A percentile compares a stretch with the other conserved stretches of the same genome.
Conservation (phyloP, 2,113 vertebrate species). For the Scortum barcoo region DNA sequence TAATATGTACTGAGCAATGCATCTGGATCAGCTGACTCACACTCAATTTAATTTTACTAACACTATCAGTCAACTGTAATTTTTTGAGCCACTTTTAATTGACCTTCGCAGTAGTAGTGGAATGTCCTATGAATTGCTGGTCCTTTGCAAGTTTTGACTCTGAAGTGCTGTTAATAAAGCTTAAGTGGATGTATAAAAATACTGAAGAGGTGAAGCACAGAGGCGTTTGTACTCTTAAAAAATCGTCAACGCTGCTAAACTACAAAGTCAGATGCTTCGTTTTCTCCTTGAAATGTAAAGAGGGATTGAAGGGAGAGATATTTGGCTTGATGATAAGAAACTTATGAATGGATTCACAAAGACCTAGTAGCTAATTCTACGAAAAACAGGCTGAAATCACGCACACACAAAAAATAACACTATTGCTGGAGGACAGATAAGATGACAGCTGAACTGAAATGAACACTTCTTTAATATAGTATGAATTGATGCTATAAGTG, state of each 20-base stretch:
- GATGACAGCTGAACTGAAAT: no score
- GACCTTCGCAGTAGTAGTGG: conserved; percentile 39
- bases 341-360: background rate
- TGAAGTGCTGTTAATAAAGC: background rate
- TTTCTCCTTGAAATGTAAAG: conserved; percentile 15
- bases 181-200: background rate
- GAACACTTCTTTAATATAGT: no score
- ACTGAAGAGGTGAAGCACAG: background rate
- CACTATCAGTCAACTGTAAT: background rate
- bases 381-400: background rate
- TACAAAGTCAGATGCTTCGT: background rate
- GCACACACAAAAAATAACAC: background rate
- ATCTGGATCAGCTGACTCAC: background rate
- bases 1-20: background rate
- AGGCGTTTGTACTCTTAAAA: background rate
- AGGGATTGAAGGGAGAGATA: background rate
- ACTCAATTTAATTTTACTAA: background rate
- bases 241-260: background rate
- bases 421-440: background rate
- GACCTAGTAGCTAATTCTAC: background rate
- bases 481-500: no score
- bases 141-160: background rate
- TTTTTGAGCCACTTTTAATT: background rate
- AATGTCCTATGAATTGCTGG: conserved; percentile 16
- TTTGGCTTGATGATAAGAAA: background rate